A percentile compares a stretch with the other conserved stretches of the same genome.
Conservation (phyloP, 2,113 vertebrate genomes). For the Hydrochoerus hydrochaeris region DNA sequence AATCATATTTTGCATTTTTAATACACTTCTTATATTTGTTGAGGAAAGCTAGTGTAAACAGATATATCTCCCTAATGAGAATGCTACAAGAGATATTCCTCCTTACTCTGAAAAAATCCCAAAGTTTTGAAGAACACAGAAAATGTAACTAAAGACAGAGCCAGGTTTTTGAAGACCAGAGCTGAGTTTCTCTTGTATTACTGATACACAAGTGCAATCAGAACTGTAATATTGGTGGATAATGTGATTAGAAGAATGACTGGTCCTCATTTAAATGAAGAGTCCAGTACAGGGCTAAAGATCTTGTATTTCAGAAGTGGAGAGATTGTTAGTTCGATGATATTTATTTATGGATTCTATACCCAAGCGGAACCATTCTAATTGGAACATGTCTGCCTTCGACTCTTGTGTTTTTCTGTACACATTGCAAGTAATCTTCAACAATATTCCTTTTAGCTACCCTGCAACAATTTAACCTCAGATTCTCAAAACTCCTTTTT, state of each 20-base stretch:
- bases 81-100: not conserved
- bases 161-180: not conserved
- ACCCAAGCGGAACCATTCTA: not conserved
- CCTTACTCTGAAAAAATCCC: slow-evolving; percentile 48
- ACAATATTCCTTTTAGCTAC: not conserved
- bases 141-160: slow-evolving; percentile 53
- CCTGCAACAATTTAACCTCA: not conserved
- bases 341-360: not conserved
- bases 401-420: not conserved
- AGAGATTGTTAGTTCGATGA: not conserved
- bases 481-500: not conserved
- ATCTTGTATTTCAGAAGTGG: not conserved
- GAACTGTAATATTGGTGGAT: not conserved
- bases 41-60: slow-evolving; percentile 55
- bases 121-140: slow-evolving; percentile 43
- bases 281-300: not conserved
- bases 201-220: slow-evolving; percentile 22
- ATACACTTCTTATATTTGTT: slow-evolving; percentile 64
- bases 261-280: not conserved
- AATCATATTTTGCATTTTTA: slow-evolving; percentile 70
- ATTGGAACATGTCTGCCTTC: not conserved
- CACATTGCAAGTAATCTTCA: not conserved
- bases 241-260: not conserved
- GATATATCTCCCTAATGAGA: slow-evolving; percentile 57
- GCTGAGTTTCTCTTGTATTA: slow-evolving; percentile 39